phyloP scores from a whole-genome alignment of 2,888 invertebrate genomes.

The Dolichomitus sp. region DNA sequence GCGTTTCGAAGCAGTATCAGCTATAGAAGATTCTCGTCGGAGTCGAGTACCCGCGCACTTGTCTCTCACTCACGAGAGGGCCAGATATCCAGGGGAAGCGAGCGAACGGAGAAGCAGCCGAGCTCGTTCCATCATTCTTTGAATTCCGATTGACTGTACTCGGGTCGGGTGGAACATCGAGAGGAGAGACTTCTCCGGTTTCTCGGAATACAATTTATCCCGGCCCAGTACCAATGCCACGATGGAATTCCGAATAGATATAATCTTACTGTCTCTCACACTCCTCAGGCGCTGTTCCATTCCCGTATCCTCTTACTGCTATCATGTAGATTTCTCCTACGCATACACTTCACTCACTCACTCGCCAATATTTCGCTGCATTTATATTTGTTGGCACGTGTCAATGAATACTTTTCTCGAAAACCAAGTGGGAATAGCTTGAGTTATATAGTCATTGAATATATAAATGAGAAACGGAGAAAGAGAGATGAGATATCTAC shows the following conservation, averaged over 20 bases:
- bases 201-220: conserved; percentile 60
- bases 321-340: conserved; percentile 8
- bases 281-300: not conserved
- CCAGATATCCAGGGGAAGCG: conserved; percentile 48
- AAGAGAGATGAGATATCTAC: conserved; percentile 31
- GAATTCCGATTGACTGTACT: conserved; percentile 62
- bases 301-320: not conserved
- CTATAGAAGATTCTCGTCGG: conserved; percentile 48
- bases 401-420: conserved; percentile 24
- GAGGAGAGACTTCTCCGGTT: conserved; percentile 46
- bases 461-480: conserved; percentile 24
- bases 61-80: conserved; percentile 37
- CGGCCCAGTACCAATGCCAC: conserved; percentile 35
- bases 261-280: not conserved
- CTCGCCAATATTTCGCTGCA: conserved; percentile 3
- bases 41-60: not conserved
- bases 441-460: not conserved
- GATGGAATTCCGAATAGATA: conserved; percentile 48
- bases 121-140: conserved; percentile 62
- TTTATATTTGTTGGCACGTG: conserved; percentile 38
- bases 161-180: conserved; percentile 29
- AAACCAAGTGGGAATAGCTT: conserved; percentile 9
- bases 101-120: not conserved
- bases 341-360: not conserved
- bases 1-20: not conserved